Evolutionary conservation across 2,797 vertebrate genomes (phyloP), one percentile per base, ranked within the genome.

Genomic region (Oreochromis grahami): DNA sequence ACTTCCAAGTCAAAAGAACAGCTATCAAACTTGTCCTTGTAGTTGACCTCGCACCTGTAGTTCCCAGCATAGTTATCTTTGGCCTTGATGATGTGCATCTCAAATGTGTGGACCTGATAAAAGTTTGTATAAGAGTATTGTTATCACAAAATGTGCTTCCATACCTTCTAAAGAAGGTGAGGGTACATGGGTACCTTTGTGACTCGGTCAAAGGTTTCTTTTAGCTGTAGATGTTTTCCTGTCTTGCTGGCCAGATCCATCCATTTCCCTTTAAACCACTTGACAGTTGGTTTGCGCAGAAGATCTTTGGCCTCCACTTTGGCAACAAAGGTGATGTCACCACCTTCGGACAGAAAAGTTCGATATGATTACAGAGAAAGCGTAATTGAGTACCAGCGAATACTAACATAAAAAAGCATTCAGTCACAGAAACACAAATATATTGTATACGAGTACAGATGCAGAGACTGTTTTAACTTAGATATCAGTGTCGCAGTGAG

Each of bases 181-280:
- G 3, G 13, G 11, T 41, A 36, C 11, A 4, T 34, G 11, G 32
- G 21, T 94, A 99, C 99, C 98, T 99, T 98, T 29, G 95, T 96
- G 1, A 96, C 68, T 50, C 99, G 97, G 74, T 99, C 99, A 43
- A 99, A 99, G 58, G 96, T 98, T 87, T 99, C 98, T 90, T 99
- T 99, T 72, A 99, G 96, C 92, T 99, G 99, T 13, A 99, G 93
- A 84, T 99, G 99, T 84, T 99, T 99, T 55, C 99, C 99, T 0
- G 98, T 99, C 96, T 99, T 99, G 95, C 99, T 99, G 87, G 98
- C 98, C 84, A 99, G 94, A 85, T 99, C 99, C 98, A 99, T 99
- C 99, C 99, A 99, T 96, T 99, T 99, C 7, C 99, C 99, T 94
- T 99, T 99, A 85, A 99, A 98, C 99, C 99, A 99, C 84, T 99